Evolutionary conservation across 1,140 invertebrate species (phyloP).

Genomic region (Amphibalanus amphitrite): DNA sequence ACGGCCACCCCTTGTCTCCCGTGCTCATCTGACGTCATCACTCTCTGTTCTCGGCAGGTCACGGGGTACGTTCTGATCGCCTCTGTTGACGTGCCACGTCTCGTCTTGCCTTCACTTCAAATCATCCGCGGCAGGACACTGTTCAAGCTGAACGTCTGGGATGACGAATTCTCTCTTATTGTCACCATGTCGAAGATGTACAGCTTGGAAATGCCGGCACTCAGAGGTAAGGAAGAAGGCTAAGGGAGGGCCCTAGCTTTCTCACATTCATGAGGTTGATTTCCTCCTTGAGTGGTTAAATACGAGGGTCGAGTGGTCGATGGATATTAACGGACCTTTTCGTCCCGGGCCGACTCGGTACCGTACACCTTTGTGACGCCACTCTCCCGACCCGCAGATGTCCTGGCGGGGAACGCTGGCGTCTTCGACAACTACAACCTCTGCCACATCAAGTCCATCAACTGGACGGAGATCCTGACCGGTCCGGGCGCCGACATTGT

Average conservation of each 20-base stretch:
- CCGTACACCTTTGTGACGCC: not conserved
- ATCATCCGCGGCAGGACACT: conserved; percentile 85
- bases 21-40: no score
- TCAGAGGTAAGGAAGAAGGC: conserved; percentile 50
- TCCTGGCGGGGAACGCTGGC: conserved; percentile 72
- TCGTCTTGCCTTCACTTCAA: conserved; percentile 73
- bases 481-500: conserved; percentile 45
- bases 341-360: no score
- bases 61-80: conserved; percentile 93
- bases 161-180: conserved; percentile 66
- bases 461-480: conserved; percentile 87
- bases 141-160: conserved; percentile 64
- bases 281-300: conserved; percentile 3
- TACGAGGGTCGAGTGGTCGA: no score
- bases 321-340: no score
- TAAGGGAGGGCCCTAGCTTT: no score
- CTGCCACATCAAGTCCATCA: conserved; percentile 82
- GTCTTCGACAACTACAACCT: conserved; percentile 89
- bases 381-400: conserved; percentile 39
- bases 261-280: conserved; percentile 11
- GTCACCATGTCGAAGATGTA: conserved; percentile 74
- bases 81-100: conserved; percentile 65
- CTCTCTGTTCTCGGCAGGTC: conserved; percentile 35
- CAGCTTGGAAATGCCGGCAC: conserved; percentile 70
- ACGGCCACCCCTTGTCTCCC: no score